phyloP scores from a whole-genome alignment of 2,797 vertebrate species.

The Pseudotriccus pelzelni region DNA sequence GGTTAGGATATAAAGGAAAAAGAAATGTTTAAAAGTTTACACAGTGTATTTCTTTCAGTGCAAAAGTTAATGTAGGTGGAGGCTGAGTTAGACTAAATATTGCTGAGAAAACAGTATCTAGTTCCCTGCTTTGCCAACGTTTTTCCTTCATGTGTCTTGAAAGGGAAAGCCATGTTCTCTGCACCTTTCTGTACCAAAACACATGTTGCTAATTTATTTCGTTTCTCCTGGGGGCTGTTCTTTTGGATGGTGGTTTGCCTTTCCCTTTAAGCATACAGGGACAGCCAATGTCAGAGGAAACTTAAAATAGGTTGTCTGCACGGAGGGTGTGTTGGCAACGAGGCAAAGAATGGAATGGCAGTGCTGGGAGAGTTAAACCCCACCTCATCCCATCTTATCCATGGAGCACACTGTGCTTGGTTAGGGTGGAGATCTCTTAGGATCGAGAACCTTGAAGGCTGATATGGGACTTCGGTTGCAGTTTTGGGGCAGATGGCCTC shows the following conservation, averaged over 20 bases:
- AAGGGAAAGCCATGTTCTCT: not conserved
- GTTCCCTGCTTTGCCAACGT: not conserved
- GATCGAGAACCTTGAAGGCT: not conserved
- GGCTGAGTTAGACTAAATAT: conserved; percentile 9
- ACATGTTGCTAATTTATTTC: not conserved
- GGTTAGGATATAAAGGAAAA: not conserved
- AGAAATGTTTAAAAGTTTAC: not conserved
- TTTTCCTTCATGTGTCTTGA: not conserved
- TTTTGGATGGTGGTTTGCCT: not conserved
- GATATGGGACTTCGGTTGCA: not conserved
- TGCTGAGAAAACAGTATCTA: not conserved
- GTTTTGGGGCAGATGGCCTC: not conserved
- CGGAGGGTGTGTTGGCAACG: not conserved
- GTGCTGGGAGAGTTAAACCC: not conserved
- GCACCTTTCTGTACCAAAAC: not conserved
- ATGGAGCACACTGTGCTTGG: not conserved
- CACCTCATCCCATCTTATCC: not conserved
- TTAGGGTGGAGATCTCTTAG: not conserved
- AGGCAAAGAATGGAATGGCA: not conserved
- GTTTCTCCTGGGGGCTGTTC: not conserved
- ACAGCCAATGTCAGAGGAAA: not conserved
- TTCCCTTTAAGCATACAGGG: not conserved
- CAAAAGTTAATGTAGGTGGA: not conserved
- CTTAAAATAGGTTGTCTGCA: not conserved
- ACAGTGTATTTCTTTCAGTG: not conserved